These are phyloP conservation scores for Cacatua alba DNA, from an alignment of 2,113 vertebrate species.

Conservation along the genomic window DNA sequence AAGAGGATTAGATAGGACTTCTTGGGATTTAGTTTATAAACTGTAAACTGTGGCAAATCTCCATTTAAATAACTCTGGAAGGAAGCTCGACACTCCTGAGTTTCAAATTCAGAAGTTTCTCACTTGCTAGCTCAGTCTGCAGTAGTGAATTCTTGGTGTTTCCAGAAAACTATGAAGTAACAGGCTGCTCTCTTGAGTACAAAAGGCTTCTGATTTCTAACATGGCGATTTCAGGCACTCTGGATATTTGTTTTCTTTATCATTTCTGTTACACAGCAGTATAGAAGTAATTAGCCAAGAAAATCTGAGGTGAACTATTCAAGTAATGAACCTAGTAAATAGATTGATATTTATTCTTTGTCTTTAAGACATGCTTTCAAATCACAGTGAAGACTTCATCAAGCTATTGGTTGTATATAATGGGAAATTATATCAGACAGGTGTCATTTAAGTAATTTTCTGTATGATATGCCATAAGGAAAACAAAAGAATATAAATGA, in stretches of 20 bases:
- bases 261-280: conserved; percentile 45
- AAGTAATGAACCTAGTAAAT: conserved; percentile 63
- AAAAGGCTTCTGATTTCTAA: conserved; percentile 24
- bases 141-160: background rate
- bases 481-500: background rate
- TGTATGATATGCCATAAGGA: background rate
- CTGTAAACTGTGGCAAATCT: conserved; percentile 61
- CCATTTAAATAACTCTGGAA: conserved; percentile 45
- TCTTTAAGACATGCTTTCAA: conserved; percentile 46
- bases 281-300: conserved; percentile 59
- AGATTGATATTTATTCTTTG: conserved; percentile 52
- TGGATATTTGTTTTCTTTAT: background rate
- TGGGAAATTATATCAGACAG: background rate
- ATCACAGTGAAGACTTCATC: conserved; percentile 45
- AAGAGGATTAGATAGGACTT: conserved; percentile 46
- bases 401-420: background rate
- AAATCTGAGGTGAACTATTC: conserved; percentile 58
- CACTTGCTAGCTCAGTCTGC: background rate
- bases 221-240: conserved; percentile 5
- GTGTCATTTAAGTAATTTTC: background rate
- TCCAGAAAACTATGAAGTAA: background rate
- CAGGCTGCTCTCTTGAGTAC: conserved; percentile 19
- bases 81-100: background rate
- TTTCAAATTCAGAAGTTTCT: conserved; percentile 34
- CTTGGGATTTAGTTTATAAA: conserved; percentile 58